Percentiles rank a stretch among this genome's conserved stretches.
These are phyloP conservation scores for Platysternon megacephalum DNA, from an alignment of 2,113 vertebrate species.

Conservation along the genomic window DNA sequence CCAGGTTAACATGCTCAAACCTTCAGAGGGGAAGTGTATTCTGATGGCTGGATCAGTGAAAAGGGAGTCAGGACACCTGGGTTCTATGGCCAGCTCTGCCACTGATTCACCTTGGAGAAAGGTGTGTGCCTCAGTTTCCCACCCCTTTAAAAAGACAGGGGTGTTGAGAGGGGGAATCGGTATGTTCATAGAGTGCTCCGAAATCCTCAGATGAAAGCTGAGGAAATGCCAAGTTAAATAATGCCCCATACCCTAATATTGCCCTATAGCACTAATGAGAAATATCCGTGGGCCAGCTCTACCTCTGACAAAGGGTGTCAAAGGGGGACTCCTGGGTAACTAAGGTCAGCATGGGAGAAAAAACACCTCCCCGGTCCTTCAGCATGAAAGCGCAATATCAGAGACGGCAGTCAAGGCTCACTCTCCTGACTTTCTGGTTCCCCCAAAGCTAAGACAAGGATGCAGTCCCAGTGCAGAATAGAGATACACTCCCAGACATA, in stretches of 20 bases:
- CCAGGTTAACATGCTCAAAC: background rate
- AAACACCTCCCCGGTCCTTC: background rate
- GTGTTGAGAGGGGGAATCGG: too few relatives aligned
- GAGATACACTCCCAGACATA: background rate
- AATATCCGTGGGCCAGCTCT: background rate
- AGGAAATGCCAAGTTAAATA: background rate
- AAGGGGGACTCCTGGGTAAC: background rate
- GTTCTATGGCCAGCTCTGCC: background rate
- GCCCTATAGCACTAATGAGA: background rate
- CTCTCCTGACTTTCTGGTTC: background rate
- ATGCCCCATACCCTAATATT: background rate
- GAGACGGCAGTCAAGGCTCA: background rate
- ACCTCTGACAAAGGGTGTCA: background rate
- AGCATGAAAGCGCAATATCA: background rate
- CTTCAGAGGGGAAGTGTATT: background rate
- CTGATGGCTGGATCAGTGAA: background rate
- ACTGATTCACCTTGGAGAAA: background rate
- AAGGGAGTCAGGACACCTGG: background rate
- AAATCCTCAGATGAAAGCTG: background rate
- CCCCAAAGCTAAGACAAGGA: background rate
- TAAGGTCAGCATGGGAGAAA: accelerated
- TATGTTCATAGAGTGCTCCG: background rate
- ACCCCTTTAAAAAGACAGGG: background rate
- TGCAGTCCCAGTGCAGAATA: background rate
- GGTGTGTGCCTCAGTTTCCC: background rate